phyloP scores from a whole-genome alignment of 53 echinoderm and acorn worm species.

The Paracentrotus lividus region DNA sequence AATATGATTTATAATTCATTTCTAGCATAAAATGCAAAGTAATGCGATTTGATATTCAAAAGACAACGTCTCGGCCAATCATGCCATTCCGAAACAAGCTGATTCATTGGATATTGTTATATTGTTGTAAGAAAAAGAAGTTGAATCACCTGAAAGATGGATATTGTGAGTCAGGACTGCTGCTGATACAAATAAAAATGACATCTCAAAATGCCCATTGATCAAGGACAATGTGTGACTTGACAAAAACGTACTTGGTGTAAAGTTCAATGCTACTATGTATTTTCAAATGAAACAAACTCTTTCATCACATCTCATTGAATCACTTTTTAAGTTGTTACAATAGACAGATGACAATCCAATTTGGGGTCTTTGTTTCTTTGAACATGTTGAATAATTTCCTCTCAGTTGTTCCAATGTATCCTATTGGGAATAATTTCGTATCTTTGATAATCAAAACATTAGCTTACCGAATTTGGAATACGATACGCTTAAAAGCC shows the following conservation, averaged over 20 bases:
- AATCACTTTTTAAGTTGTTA: not conserved
- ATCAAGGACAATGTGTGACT: not conserved
- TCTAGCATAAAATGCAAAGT: not conserved
- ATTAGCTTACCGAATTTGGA: not conserved
- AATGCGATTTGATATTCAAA: not conserved
- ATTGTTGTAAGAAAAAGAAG: not conserved
- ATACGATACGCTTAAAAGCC: not conserved
- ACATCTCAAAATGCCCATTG: constrained; percentile 8
- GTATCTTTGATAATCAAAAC: constrained; percentile 1
- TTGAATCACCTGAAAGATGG: not conserved
- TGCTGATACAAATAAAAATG: not conserved
- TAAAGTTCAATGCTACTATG: not conserved
- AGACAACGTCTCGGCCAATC: not conserved
- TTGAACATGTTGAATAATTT: not conserved
- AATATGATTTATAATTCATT: not conserved
- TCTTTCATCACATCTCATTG: not conserved
- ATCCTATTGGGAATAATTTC: not conserved
- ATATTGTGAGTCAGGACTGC: constrained; percentile 8
- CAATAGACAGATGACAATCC: not conserved
- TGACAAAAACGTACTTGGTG: not conserved
- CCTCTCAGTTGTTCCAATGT: not conserved
- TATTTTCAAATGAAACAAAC: not conserved
- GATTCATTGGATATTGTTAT: not conserved
- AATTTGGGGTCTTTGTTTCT: not conserved
- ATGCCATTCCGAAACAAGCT: not conserved